A percentile compares a stretch with the other conserved stretches of the same genome.
Conservation (phyloP, 2,888 invertebrate genomes). For the Heliconius hortense region DNA sequence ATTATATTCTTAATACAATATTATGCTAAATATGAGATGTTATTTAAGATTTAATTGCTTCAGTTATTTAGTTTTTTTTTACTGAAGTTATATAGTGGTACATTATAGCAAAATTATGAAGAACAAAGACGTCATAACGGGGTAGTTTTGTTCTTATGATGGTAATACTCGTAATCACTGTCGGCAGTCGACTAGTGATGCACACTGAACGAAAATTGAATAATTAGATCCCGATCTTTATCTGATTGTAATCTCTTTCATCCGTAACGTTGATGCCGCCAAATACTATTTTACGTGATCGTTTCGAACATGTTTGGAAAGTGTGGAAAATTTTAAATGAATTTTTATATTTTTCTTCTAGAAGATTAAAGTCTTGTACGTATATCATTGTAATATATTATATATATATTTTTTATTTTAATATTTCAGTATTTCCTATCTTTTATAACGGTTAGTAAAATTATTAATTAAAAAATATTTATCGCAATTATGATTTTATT, state of each 20-base stretch:
- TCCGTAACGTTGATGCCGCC: background rate
- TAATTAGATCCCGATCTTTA: slow-evolving; percentile 10
- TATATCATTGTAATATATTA: too few relatives aligned
- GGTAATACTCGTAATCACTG: background rate
- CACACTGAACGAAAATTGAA: slow-evolving; percentile 13
- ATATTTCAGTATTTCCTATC: too few relatives aligned
- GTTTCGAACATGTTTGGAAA: background rate
- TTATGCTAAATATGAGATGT: background rate
- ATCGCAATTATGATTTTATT: too few relatives aligned
- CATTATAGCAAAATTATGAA: background rate
- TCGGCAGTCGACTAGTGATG: slow-evolving; percentile 11
- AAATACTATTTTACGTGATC: background rate
- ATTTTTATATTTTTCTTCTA: background rate
- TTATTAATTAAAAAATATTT: too few relatives aligned
- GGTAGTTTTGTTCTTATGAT: background rate
- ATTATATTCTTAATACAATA: too few relatives aligned
- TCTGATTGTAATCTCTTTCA: background rate
- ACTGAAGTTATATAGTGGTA: background rate
- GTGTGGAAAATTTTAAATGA: background rate
- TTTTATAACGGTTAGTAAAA: too few relatives aligned
- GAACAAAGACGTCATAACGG: background rate
- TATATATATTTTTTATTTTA: too few relatives aligned
- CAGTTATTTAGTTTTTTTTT: background rate
- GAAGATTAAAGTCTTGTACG: background rate
- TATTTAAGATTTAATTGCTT: background rate